Conservation (phyloP, 2,113 vertebrate genomes). For the Athene cunicularia region DNA sequence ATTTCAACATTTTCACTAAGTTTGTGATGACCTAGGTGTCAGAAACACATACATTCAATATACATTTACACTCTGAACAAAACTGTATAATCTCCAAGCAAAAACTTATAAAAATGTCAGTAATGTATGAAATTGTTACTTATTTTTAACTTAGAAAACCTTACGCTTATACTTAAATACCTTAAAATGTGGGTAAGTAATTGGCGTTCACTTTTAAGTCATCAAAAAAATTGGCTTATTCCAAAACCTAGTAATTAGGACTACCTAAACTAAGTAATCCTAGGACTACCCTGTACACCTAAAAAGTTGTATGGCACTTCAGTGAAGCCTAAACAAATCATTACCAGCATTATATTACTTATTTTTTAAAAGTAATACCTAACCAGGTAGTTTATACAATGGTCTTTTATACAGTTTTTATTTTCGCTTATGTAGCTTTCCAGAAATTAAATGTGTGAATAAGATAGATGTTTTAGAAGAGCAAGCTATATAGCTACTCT, state of each 20-base stretch:
- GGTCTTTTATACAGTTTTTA: neutral
- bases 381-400: neutral
- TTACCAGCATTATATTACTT: neutral
- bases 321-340: neutral
- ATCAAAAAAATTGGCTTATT: neutral
- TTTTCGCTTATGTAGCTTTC: neutral
- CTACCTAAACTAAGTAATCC: neutral
- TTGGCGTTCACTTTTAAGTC: neutral
- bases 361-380: neutral
- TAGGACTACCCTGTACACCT: neutral
- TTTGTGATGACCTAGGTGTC: constrained; percentile 92
- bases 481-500: neutral
- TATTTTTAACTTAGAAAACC: neutral
- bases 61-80: neutral
- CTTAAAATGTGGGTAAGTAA: neutral
- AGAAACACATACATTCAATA: neutral
- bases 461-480: neutral
- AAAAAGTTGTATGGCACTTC: neutral
- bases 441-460: neutral
- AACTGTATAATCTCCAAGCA: neutral
- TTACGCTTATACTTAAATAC: neutral
- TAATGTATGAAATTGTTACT: neutral
- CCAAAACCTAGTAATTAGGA: neutral
- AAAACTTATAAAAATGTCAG: neutral
- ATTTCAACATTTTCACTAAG: constrained; percentile 98